phyloP scores from a whole-genome alignment of 2,113 vertebrate genomes.

The Ginglymostoma cirratum region DNA sequence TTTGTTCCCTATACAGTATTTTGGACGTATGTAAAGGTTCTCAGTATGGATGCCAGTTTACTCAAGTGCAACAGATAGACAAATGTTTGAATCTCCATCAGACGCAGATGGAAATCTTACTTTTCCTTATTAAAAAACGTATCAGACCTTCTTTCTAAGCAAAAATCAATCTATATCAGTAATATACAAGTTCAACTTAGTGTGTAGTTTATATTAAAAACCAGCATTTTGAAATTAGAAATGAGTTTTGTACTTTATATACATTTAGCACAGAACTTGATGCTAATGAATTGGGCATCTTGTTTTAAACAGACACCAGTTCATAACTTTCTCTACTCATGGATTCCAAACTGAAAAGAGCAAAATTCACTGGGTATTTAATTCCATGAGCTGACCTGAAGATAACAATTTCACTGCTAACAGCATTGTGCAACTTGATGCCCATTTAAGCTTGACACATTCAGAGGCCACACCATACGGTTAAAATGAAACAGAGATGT shows the following conservation, averaged over 20 bases:
- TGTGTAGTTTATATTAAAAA: not conserved
- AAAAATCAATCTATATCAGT: not conserved
- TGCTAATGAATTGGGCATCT: not conserved
- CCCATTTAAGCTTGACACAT: not conserved
- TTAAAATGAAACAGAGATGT: not conserved
- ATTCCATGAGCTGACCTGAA: not conserved
- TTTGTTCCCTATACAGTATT: not conserved
- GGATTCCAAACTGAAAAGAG: not conserved
- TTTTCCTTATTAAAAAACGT: not conserved
- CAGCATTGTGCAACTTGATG: constrained; percentile 1
- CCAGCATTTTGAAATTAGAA: not conserved
- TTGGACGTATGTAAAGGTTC: not conserved
- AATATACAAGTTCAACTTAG: not conserved
- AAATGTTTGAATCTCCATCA: not conserved
- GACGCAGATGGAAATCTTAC: not conserved
- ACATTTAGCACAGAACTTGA: not conserved
- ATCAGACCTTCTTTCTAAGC: not conserved
- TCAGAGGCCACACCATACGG: not conserved
- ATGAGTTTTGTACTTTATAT: not conserved
- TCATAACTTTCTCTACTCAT: not conserved
- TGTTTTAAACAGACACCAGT: not conserved
- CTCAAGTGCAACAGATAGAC: not conserved
- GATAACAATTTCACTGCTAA: not conserved
- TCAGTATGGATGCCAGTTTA: not conserved
- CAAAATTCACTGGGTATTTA: not conserved